These are phyloP conservation scores for Folsomia candida DNA, from an alignment of 2,888 invertebrate species.

Conservation along the genomic window DNA sequence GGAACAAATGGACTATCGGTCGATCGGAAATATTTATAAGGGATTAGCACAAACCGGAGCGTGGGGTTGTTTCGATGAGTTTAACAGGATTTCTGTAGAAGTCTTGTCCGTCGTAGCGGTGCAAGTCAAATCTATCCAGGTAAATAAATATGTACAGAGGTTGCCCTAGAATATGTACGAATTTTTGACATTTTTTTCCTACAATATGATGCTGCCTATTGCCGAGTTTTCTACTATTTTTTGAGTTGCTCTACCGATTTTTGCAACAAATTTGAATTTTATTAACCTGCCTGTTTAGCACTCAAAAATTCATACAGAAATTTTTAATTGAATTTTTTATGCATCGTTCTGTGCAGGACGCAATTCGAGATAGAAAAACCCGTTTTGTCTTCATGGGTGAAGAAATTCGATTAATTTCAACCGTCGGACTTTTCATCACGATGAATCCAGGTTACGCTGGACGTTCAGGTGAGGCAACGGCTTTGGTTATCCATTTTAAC, in stretches of 20 bases:
- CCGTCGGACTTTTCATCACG: slow-evolving; percentile 91
- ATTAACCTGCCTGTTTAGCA: neutral
- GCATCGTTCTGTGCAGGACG: slow-evolving; percentile 56
- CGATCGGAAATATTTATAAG: slow-evolving; percentile 95
- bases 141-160: no score
- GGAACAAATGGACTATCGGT: slow-evolving; percentile 58
- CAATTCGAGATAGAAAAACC: slow-evolving; percentile 76
- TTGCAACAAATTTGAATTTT: no score
- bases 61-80: slow-evolving; percentile 96
- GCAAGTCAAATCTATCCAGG: slow-evolving; percentile 58
- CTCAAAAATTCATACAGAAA: neutral
- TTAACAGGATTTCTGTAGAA: slow-evolving; percentile 94
- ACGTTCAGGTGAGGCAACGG: slow-evolving; percentile 62
- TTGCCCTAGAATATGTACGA: no score
- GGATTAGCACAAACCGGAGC: slow-evolving; percentile 81
- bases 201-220: no score
- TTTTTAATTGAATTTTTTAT: no score
- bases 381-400: slow-evolving; percentile 94
- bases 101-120: slow-evolving; percentile 95
- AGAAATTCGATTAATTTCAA: slow-evolving; percentile 74
- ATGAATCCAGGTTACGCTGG: slow-evolving; percentile 85
- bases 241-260: no score
- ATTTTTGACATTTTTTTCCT: no score
- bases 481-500: no score
- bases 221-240: no score